Conservation (phyloP, 1,140 invertebrate genomes). For the Berghia stephanieae region DNA sequence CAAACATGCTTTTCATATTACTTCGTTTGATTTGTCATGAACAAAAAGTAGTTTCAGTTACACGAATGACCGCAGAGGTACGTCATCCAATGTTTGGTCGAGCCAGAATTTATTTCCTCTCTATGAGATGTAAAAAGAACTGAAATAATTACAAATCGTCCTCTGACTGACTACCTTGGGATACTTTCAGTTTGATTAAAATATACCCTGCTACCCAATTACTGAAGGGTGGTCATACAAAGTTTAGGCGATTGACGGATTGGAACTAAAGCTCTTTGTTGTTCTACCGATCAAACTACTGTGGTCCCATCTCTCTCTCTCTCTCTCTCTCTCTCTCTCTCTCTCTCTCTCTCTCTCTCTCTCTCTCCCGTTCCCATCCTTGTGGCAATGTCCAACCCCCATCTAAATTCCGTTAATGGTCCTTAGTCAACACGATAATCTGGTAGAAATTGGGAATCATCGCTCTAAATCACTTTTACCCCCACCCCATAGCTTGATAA, state of each 20-base stretch:
- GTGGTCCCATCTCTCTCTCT: neutral
- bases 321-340: neutral
- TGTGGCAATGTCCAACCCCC: neutral
- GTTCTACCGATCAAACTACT: neutral
- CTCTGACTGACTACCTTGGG: neutral
- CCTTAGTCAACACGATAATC: constrained; percentile 5
- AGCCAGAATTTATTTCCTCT: too few species aligned
- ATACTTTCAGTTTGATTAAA: neutral
- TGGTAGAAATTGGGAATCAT: constrained; percentile 26
- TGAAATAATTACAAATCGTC: too few species aligned
- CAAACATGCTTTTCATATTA: too few species aligned
- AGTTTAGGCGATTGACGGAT: neutral
- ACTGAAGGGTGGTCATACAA: neutral
- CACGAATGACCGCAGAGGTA: too few species aligned
- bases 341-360: neutral
- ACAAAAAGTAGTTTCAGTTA: too few species aligned
- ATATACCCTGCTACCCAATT: neutral
- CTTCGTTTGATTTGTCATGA: too few species aligned
- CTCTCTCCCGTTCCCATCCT: constrained; percentile 4
- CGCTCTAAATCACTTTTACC: constrained; percentile 19
- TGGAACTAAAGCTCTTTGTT: neutral
- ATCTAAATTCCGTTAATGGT: neutral
- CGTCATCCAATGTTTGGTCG: too few species aligned
- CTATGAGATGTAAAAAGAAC: too few species aligned
- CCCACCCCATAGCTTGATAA: too few species aligned